Base-by-base conservation (phyloP, 2,797 vertebrate genomes). In the Gymnothorax reevesii region DNA sequence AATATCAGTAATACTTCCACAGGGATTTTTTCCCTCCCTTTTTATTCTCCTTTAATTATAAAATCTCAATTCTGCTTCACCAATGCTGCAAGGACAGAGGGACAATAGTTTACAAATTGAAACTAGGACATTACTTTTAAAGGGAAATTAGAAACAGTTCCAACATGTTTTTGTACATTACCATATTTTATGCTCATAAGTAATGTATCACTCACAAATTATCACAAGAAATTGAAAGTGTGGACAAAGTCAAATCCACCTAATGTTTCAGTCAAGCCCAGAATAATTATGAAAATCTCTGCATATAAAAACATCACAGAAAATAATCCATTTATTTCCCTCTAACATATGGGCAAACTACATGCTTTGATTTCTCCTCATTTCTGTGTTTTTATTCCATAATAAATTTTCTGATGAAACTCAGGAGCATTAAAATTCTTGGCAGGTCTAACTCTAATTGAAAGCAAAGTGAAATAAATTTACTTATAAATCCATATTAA, bases 181-280 rank as follows among this genome's bases (percentile, higher is more conserved):
- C 6, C 12, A 20, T 25, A 9, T 83, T 57, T 7, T 59, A 22
- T 57, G 80, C 49, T 83, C 59, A 73, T 73, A 33, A 71, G 69
- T 64, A 17, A 64, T 64, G 62, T 2, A 25, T 82, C 52, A 82
- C 0, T 22, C 15, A 55, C 20, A 1, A 6, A 20, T 27, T 10
- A 83, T 25, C 57, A 83, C 55, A 57, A 25, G 55, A 83, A 57
- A 57, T 54, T 42, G 49, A 83, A 60, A 60, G 7, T 83, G 82
- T 60, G 25, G 33, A 84, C 64, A 22, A 84, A 42, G 57, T 4
- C 42, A 83, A 27, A 84, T 42, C 33, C 33, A 42, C 2, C 33
- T 42, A 42, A 42, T 42, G 33, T 42, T 42, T 42, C 33, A 42
- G 33, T 42, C 33, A 42, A 42, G 33, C 33, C 33, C 33, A 42